Evolutionary conservation across 1,140 invertebrate genomes (phyloP).

Genomic region (Brachionus rotundiformis): DNA sequence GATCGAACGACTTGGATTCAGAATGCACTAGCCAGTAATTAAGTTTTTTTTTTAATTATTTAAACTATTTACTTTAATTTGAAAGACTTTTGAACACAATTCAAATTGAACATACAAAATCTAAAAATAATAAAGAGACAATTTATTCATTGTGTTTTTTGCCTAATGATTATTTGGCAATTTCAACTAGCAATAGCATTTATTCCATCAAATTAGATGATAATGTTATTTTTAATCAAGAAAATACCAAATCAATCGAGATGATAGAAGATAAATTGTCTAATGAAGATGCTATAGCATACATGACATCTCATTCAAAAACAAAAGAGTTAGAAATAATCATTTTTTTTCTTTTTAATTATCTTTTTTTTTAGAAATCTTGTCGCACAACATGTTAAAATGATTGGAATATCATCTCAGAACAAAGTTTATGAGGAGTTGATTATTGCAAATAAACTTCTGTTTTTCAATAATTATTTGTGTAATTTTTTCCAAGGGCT

Average conservation of each 20-base stretch:
- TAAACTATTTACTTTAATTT: background rate
- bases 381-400: background rate
- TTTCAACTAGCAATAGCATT: background rate
- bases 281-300: background rate
- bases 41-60: background rate
- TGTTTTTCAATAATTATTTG: background rate
- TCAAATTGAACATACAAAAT: background rate
- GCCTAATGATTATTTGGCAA: background rate
- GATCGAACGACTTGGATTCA: background rate
- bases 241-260: background rate
- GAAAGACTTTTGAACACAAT: background rate
- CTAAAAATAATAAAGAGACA: constrained; percentile 2
- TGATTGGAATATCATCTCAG: constrained; percentile 27
- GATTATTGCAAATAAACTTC: background rate
- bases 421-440: constrained; percentile 14
- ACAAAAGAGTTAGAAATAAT: constrained; percentile 33
- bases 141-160: constrained; percentile 32
- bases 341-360: background rate
- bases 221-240: background rate
- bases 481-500: no score
- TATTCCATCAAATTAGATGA: background rate
- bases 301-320: constrained; percentile 4
- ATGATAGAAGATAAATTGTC: background rate
- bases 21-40: constrained; percentile 17
- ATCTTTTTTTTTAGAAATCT: background rate